These are phyloP conservation scores for Gallirallus australis DNA, from an alignment of 2,797 vertebrate species.

Conservation along the genomic window DNA sequence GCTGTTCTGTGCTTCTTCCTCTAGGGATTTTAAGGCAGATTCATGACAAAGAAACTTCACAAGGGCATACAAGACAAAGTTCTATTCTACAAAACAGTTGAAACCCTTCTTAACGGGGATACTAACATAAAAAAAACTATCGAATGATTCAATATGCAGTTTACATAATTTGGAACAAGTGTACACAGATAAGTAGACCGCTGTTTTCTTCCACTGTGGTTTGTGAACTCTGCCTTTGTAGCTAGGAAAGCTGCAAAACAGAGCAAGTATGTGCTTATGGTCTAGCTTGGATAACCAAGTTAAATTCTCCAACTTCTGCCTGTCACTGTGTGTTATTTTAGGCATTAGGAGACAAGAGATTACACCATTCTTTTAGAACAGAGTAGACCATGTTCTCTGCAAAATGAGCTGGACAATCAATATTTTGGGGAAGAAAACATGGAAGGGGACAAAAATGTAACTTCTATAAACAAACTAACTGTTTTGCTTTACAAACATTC, in stretches of 20 bases:
- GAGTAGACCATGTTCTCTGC: background rate
- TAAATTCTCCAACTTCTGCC: background rate
- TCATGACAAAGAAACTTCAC: background rate
- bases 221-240: conserved; percentile 12
- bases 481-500: background rate
- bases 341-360: background rate
- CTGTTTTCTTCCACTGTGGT: background rate
- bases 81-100: background rate
- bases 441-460: background rate
- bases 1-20: background rate
- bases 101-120: background rate
- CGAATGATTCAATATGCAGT: background rate
- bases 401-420: background rate
- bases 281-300: background rate
- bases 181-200: conserved; percentile 10
- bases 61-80: background rate
- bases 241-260: background rate
- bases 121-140: background rate
- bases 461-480: background rate
- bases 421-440: background rate
- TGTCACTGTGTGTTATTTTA: background rate
- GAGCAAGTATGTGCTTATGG: background rate
- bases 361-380: background rate
- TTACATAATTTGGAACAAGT: conserved; percentile 21
- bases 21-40: background rate